These are phyloP conservation scores for Sarcophilus harrisii DNA, from an alignment of 2,797 vertebrate species.

Conservation along the genomic window DNA sequence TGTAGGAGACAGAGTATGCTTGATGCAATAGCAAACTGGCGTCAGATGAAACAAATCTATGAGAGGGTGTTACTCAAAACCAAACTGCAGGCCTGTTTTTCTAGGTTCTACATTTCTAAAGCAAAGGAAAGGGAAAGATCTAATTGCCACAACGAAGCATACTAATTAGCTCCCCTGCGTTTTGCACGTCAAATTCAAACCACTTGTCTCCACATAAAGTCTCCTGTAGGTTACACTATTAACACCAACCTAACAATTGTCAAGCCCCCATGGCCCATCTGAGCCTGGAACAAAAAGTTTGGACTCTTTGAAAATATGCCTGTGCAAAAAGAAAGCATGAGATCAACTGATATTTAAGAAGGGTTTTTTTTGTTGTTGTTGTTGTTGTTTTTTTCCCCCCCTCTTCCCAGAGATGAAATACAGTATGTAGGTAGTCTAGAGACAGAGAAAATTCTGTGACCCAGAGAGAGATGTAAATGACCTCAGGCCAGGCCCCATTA, in stretches of 20 bases:
- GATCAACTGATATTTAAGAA: neutral
- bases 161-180: slow-evolving; percentile 65
- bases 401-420: neutral
- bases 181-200: slow-evolving; percentile 63
- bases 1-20: neutral
- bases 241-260: slow-evolving; percentile 2
- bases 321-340: neutral
- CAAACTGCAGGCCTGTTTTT: slow-evolving; percentile 53
- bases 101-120: slow-evolving; percentile 48
- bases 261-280: slow-evolving; percentile 12
- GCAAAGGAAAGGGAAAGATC: slow-evolving; percentile 58
- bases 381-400: no score
- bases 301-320: neutral
- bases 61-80: slow-evolving; percentile 41
- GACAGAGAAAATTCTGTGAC: neutral
- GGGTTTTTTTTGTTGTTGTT: neutral
- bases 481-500: slow-evolving; percentile 6
- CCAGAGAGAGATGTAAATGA: neutral
- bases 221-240: slow-evolving; percentile 11
- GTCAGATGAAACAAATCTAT: neutral
- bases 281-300: slow-evolving; percentile 7
- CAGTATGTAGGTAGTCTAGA: neutral
- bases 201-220: slow-evolving; percentile 62
- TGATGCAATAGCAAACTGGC: neutral
- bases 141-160: slow-evolving; percentile 44